Conservation (phyloP, 2,888 invertebrate genomes). For the Oegoconia quadripuncta region DNA sequence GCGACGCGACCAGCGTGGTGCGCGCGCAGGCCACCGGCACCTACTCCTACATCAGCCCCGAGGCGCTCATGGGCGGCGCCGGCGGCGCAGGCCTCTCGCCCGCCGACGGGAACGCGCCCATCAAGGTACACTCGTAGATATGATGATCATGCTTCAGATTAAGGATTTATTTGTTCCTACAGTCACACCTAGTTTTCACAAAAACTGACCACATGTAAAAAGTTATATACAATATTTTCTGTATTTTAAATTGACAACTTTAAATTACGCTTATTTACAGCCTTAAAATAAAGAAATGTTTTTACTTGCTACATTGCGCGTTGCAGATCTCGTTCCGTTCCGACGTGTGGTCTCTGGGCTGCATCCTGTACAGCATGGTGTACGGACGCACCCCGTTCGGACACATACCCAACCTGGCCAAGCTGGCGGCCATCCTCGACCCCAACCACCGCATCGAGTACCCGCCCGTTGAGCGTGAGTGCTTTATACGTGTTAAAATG, state of each 20-base stretch:
- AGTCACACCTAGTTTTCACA: no score
- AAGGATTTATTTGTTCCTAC: no score
- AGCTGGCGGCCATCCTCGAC: slow-evolving; percentile 88
- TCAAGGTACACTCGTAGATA: slow-evolving; percentile 61
- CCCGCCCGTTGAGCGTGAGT: slow-evolving; percentile 77
- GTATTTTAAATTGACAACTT: no score
- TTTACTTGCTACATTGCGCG: no score
- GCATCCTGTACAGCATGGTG: slow-evolving; percentile 95
- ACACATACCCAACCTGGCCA: slow-evolving; percentile 86
- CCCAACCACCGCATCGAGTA: slow-evolving; percentile 86
- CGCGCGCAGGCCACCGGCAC: slow-evolving; percentile 92
- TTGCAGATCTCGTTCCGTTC: slow-evolving; percentile 92
- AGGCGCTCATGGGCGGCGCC: slow-evolving; percentile 86
- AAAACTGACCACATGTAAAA: no score
- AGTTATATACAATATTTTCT: no score
- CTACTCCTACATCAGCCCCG: slow-evolving; percentile 97
- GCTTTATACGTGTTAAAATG: background rate
- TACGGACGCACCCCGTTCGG: slow-evolving; percentile 96
- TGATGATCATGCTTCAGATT: no score
- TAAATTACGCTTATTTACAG: no score
- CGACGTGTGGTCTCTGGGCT: slow-evolving; percentile 98
- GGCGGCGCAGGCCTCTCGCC: slow-evolving; percentile 52
- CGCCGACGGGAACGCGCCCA: slow-evolving; percentile 55
- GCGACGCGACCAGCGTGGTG: slow-evolving; percentile 93
- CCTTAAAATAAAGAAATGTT: no score